These are phyloP conservation scores for Halcyon smyrnensis DNA, from an alignment of 2,797 vertebrate species.

Conservation along the genomic window DNA sequence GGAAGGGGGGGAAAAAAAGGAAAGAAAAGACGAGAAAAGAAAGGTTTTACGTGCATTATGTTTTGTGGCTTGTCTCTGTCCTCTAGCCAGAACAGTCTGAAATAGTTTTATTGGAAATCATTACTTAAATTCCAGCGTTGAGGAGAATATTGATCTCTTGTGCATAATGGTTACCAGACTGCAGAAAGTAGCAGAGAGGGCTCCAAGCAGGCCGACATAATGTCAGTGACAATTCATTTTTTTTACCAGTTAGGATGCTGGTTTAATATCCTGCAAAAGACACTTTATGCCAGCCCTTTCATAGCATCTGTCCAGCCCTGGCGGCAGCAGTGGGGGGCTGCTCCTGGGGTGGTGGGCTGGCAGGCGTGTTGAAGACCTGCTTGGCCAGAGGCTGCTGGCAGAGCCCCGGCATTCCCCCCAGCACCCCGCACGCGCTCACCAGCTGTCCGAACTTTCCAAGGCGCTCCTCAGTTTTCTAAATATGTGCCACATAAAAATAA, in stretches of 20 bases:
- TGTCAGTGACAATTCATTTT: conserved; percentile 83
- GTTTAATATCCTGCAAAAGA: conserved; percentile 85
- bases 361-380: conserved; percentile 41
- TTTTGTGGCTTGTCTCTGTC: conserved; percentile 78
- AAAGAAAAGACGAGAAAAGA: conserved; percentile 27
- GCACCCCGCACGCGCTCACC: conserved; percentile 50
- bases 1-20: neutral
- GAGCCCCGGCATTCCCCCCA: conserved; percentile 63
- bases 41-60: conserved; percentile 66
- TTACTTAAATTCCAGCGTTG: conserved; percentile 80
- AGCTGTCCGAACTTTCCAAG: conserved; percentile 79
- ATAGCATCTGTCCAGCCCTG: conserved; percentile 75
- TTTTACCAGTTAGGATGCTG: conserved; percentile 80
- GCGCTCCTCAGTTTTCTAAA: conserved; percentile 78
- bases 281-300: conserved; percentile 78
- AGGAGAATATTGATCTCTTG: conserved; percentile 78
- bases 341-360: conserved; percentile 67
- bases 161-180: conserved; percentile 82
- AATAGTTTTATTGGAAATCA: conserved; percentile 86
- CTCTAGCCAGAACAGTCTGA: conserved; percentile 70
- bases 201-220: conserved; percentile 73
- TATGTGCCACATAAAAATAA: conserved; percentile 79
- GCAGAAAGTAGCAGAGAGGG: conserved; percentile 73
- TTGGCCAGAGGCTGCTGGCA: conserved; percentile 36
- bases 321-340: neutral